These are phyloP conservation scores for Ormyrus pomaceus DNA, from an alignment of 2,888 invertebrate species.

Conservation along the genomic window DNA sequence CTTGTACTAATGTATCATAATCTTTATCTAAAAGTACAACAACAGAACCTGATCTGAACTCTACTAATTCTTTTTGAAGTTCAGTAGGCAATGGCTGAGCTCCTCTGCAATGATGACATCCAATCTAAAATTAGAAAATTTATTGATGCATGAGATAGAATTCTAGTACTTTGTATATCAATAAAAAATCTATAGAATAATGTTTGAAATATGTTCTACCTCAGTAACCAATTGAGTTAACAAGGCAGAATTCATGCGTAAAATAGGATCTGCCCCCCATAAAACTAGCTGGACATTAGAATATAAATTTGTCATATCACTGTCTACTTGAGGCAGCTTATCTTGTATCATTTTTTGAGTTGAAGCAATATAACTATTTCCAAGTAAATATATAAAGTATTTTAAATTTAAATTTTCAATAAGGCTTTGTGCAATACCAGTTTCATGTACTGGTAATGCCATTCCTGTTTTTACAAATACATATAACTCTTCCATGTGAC, in stretches of 20 bases:
- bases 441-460: conserved; percentile 67
- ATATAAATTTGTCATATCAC: conserved; percentile 66
- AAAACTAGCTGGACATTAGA: conserved; percentile 68
- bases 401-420: conserved; percentile 60
- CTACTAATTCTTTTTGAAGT: conserved; percentile 68
- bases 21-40: conserved; percentile 66
- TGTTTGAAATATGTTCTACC: conserved; percentile 58
- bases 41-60: conserved; percentile 67
- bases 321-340: conserved; percentile 60
- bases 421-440: conserved; percentile 62
- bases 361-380: conserved; percentile 65
- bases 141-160: not conserved
- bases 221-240: conserved; percentile 67
- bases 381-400: conserved; percentile 60
- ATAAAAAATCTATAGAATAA: not conserved
- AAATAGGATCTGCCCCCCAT: conserved; percentile 68
- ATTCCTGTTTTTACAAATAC: conserved; percentile 68
- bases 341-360: conserved; percentile 63
- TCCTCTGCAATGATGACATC: conserved; percentile 73
- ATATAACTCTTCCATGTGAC: conserved; percentile 69
- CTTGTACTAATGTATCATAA: conserved; percentile 62
- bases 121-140: conserved; percentile 63
- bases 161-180: too few relatives aligned
- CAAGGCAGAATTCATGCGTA: conserved; percentile 68
- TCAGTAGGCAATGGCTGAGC: conserved; percentile 65